Evolutionary conservation across 2,888 invertebrate genomes (phyloP).

Genomic region (Eupeodes latifasciatus): DNA sequence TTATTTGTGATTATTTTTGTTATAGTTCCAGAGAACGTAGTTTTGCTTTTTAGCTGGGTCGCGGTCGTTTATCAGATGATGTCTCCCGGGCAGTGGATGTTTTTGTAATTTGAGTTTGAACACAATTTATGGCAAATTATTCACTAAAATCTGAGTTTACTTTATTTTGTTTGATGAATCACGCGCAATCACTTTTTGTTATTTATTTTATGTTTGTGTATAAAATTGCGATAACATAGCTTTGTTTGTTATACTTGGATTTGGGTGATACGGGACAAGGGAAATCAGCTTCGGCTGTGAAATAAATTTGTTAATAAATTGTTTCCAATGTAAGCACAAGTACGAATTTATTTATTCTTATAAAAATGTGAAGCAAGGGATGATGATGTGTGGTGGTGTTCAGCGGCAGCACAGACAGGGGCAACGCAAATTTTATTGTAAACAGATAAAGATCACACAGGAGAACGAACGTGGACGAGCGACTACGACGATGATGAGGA

Average conservation of each 20-base stretch:
- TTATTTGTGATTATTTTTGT: not conserved
- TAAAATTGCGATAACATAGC: slow-evolving; percentile 24
- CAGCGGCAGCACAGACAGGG: slow-evolving; percentile 43
- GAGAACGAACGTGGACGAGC: slow-evolving; percentile 23
- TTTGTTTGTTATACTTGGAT: slow-evolving; percentile 18
- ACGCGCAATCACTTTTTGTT: slow-evolving; percentile 19
- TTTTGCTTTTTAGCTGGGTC: not conserved
- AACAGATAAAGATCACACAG: slow-evolving; percentile 70
- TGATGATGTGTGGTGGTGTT: not conserved
- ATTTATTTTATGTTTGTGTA: not conserved
- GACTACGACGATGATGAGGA: not conserved
- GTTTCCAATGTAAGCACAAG: slow-evolving; percentile 62
- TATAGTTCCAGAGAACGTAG: slow-evolving; percentile 26
- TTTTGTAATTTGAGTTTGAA: slow-evolving; percentile 38
- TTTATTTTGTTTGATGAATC: slow-evolving; percentile 47
- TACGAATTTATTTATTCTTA: slow-evolving; percentile 34
- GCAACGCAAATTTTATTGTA: slow-evolving; percentile 75
- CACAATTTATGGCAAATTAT: slow-evolving; percentile 60
- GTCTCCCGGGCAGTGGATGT: slow-evolving; percentile 69
- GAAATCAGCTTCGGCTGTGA: not conserved
- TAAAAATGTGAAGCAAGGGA: slow-evolving; percentile 43
- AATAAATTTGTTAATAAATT: slow-evolving; percentile 52
- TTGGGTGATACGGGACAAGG: slow-evolving; percentile 7
- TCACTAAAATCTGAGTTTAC: slow-evolving; percentile 30
- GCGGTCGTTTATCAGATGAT: slow-evolving; percentile 47